A percentile compares a stretch with the other conserved stretches of the same genome.
These are phyloP conservation scores for Baccha elongata DNA, from an alignment of 2,888 invertebrate genomes.

Conservation along the genomic window DNA sequence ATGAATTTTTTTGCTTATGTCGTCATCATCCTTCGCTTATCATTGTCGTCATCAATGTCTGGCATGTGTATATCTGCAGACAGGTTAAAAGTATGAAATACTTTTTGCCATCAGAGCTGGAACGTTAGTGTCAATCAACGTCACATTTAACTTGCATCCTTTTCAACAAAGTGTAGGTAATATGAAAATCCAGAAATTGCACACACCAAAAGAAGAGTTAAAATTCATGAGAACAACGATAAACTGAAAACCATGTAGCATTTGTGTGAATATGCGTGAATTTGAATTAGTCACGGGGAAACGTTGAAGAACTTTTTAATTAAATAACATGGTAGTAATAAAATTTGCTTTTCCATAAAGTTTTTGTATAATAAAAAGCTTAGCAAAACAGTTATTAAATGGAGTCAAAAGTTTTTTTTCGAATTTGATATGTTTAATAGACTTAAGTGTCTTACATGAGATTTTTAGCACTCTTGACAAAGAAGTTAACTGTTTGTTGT, in stretches of 20 bases:
- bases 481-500: no score
- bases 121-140: constrained; percentile 63
- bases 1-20: constrained; percentile 28
- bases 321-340: constrained; percentile 60
- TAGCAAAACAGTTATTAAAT: constrained; percentile 28
- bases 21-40: constrained; percentile 43
- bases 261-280: constrained; percentile 9
- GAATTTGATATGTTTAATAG: constrained; percentile 10
- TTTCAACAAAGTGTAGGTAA: constrained; percentile 10
- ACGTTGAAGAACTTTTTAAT: constrained; percentile 51
- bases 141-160: constrained; percentile 65
- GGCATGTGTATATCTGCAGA: constrained; percentile 45
- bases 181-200: constrained; percentile 8
- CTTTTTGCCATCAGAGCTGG: constrained; percentile 34
- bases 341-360: constrained; percentile 26
- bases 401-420: constrained; percentile 2
- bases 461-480: background rate
- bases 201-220: constrained; percentile 18
- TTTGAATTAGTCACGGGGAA: background rate
- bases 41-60: constrained; percentile 49
- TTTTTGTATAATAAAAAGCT: constrained; percentile 29
- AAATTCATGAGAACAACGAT: constrained; percentile 5
- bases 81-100: constrained; percentile 49
- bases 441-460: background rate
- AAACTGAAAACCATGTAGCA: background rate